phyloP scores from a whole-genome alignment of 2,888 invertebrate species.

The Phengaris arion region DNA sequence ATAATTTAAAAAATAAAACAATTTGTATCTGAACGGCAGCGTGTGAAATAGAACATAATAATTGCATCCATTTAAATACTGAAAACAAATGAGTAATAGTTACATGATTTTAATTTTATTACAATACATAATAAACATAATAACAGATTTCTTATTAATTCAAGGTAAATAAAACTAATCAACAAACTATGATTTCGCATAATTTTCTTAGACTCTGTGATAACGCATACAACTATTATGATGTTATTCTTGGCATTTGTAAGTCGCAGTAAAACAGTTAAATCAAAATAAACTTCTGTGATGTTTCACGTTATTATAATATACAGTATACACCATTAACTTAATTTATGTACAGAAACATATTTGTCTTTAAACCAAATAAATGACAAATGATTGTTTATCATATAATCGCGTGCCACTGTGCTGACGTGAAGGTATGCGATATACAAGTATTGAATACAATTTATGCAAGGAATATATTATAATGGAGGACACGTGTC shows the following conservation, averaged over 20 bases:
- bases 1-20: slow-evolving; percentile 3
- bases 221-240: neutral
- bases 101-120: slow-evolving; percentile 19
- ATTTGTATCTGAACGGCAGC: slow-evolving; percentile 3
- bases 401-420: slow-evolving; percentile 25
- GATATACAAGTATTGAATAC: slow-evolving; percentile 22
- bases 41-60: slow-evolving; percentile 18
- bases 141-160: slow-evolving; percentile 14
- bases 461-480: slow-evolving; percentile 29
- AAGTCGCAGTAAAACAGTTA: neutral
- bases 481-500: slow-evolving; percentile 27
- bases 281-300: neutral
- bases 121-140: neutral
- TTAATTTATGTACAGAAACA: neutral
- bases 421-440: slow-evolving; percentile 26
- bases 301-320: neutral
- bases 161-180: slow-evolving; percentile 18
- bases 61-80: slow-evolving; percentile 13
- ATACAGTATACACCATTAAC: neutral
- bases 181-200: neutral
- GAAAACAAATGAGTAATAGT: neutral
- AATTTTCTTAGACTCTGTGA: neutral
- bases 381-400: slow-evolving; percentile 25
- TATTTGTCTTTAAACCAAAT: slow-evolving; percentile 14
- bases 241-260: neutral